Evolutionary conservation across 2,113 vertebrate genomes (phyloP), one percentile per base, ranked within the genome.

Genomic region (Mustela nigripes): DNA sequence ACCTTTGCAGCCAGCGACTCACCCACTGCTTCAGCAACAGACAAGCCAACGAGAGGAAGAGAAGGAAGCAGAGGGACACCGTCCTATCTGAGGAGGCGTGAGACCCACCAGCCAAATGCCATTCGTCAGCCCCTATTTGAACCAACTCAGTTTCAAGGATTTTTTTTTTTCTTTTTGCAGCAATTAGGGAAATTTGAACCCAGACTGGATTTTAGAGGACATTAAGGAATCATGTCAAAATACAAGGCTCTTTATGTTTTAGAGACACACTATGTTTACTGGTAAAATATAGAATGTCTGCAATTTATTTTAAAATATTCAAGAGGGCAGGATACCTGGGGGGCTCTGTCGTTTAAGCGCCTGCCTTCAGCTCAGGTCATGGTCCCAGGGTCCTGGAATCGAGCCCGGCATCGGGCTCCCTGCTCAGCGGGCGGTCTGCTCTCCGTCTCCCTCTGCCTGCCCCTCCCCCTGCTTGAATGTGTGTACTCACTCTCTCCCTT

Each of bases 11-110:
- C 22, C 7, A 36, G 63, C 16, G 71, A 86, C 36, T 2, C 28
- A 31, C 11, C 4, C 24, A 4, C 18, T 45, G 21, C 42, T 36
- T 36, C 50, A 42, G 33, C 9, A 58, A 65, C 14, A 79, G 26
- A 60, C 18, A 5, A 0, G 26, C 0, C 1, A 2, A 42, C 11
- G 26, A 33, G 26, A 10, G 45, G 7, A 33, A 36, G 45, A 58
- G 60, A 24, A 58, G 28, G 69, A 58, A 83, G 36, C 4, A 10
- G 7, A 45, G 62, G n/a, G 65, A 45, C 69, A 60, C 4, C 1
- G 7, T 15, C 26, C 11, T 39, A 15, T 5, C 18, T 6, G 21
- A 11, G 36, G 45, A 39, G 45, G 33, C 65, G 7, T 6, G 4
- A 42, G 10, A 42, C 33, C 3, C 2, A n/a, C 14, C 62, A 56